Evolutionary conservation across 2,888 invertebrate species (phyloP).

Genomic region (Caenorhabditis sp.): DNA sequence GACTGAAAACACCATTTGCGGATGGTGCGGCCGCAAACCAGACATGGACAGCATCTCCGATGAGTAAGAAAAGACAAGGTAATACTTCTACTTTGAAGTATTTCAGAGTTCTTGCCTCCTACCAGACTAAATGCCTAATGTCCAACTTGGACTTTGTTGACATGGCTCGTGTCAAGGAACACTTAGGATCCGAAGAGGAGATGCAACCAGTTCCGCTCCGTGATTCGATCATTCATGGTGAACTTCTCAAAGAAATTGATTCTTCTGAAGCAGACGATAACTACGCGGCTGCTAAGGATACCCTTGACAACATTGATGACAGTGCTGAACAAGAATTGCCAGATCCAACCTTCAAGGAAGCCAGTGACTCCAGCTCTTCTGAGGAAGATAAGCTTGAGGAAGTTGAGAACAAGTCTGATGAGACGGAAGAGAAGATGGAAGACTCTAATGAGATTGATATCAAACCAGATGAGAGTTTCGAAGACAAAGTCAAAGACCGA

Average conservation of each 20-base stretch:
- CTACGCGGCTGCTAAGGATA: conserved; percentile 5
- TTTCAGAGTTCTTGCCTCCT: conserved; percentile 55
- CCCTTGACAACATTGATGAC: conserved; percentile 1
- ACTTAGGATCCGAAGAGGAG: not conserved
- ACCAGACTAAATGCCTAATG: conserved; percentile 59
- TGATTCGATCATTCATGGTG: not conserved
- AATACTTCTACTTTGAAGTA: not conserved
- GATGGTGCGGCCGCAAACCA: conserved; percentile 71
- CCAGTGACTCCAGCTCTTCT: not conserved
- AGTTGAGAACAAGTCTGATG: conserved; percentile 16
- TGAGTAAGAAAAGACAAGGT: not conserved
- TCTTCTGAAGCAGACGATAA: not conserved
- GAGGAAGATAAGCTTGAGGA: not conserved
- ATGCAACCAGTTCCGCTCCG: conserved; percentile 9
- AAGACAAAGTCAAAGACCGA: not conserved
- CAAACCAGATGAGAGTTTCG: not conserved
- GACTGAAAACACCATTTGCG: conserved; percentile 71
- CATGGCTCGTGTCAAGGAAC: conserved; percentile 30
- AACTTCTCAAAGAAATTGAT: not conserved
- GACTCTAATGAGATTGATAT: not conserved
- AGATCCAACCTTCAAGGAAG: conserved; percentile 13
- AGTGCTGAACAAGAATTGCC: conserved; percentile 14
- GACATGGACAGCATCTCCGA: conserved; percentile 28
- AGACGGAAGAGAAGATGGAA: not conserved
- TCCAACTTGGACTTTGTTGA: conserved; percentile 44